Evolutionary conservation across 1,140 invertebrate species (phyloP).

Genomic region (Drosophila asahinai): DNA sequence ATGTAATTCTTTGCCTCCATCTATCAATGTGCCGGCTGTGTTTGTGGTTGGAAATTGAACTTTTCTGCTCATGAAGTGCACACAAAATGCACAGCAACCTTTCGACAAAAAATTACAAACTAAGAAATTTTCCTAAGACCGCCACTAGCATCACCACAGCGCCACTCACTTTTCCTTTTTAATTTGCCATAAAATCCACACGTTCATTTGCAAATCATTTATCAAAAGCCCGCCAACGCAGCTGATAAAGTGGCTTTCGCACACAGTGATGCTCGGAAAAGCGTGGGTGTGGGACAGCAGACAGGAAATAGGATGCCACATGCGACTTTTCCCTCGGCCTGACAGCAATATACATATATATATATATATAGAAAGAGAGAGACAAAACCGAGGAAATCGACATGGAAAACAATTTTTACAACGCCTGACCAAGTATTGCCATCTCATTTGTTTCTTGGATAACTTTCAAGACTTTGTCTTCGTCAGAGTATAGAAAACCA

Average conservation of each 20-base stretch:
- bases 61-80: slow-evolving; percentile 15
- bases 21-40: slow-evolving; percentile 16
- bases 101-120: too few species aligned
- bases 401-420: slow-evolving; percentile 22
- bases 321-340: slow-evolving; percentile 21
- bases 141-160: not conserved
- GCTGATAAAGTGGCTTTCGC: slow-evolving; percentile 46
- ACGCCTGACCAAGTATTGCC: not conserved
- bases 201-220: slow-evolving; percentile 61
- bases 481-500: too few species aligned
- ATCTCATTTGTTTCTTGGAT: slow-evolving; percentile 25
- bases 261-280: slow-evolving; percentile 27
- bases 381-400: not conserved
- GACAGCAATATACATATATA: not conserved
- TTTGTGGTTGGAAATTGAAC: slow-evolving; percentile 14
- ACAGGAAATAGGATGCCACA: slow-evolving; percentile 27
- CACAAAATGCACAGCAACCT: not conserved
- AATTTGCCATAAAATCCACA: slow-evolving; percentile 54
- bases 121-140: too few species aligned
- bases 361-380: not conserved
- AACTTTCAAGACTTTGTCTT: slow-evolving; percentile 10
- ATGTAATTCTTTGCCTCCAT: slow-evolving; percentile 3
- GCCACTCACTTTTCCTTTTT: slow-evolving; percentile 26
- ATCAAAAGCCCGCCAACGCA: slow-evolving; percentile 37
- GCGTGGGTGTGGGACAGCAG: not conserved